These are phyloP conservation scores for Drosophila multiciliata DNA, from an alignment of 2,888 invertebrate species.

Conservation along the genomic window DNA sequence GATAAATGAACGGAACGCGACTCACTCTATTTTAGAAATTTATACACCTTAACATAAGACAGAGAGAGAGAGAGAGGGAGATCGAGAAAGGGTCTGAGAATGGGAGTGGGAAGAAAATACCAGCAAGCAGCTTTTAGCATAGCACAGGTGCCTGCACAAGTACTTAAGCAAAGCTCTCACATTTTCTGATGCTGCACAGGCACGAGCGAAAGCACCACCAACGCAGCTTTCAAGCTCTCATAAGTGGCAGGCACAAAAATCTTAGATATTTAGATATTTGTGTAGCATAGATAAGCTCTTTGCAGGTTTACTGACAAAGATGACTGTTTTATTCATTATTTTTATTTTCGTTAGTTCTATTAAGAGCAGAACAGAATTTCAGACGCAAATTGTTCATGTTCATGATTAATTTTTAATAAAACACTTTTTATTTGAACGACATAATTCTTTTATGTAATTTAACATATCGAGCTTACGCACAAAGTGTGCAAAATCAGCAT, in stretches of 20 bases:
- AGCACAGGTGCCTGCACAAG: constrained; percentile 1
- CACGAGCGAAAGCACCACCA: background rate
- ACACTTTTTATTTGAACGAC: background rate
- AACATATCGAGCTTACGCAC: background rate
- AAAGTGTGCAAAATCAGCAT: background rate
- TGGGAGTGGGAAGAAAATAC: background rate
- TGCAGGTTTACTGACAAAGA: background rate
- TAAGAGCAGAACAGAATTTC: background rate
- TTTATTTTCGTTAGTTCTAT: background rate
- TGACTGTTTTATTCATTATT: background rate
- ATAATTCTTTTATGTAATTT: background rate
- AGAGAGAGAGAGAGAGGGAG: background rate
- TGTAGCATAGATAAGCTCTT: background rate
- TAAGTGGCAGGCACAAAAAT: background rate
- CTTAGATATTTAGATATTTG: background rate
- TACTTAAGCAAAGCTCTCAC: constrained; percentile 2
- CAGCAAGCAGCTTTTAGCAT: background rate
- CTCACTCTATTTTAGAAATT: constrained; percentile 39
- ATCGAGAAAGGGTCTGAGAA: background rate
- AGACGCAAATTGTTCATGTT: too few species aligned
- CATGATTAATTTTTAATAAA: too few species aligned
- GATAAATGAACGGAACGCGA: constrained; percentile 67
- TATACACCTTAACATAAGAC: background rate
- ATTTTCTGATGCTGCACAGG: background rate
- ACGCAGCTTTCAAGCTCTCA: background rate